Evolutionary conservation across 2,797 vertebrate species (phyloP).

Genomic region (Notoglanidium macrostoma): DNA sequence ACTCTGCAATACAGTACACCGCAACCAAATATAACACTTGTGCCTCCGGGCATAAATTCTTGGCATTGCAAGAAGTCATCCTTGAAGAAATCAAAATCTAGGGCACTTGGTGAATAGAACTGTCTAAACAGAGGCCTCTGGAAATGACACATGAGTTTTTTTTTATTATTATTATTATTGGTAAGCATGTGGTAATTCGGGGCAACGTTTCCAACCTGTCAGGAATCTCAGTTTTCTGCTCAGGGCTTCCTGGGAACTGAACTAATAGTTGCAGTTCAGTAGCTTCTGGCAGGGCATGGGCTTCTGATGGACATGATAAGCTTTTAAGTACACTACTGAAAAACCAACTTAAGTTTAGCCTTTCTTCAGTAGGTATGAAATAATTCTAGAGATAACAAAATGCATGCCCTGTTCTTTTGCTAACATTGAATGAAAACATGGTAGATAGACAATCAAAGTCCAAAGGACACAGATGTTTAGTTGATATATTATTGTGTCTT

Average conservation of each 20-base stretch:
- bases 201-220: conserved; percentile 19
- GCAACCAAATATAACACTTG: conserved; percentile 70
- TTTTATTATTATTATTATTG: conserved; percentile 29
- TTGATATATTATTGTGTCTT: background rate
- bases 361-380: too few relatives aligned
- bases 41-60: conserved; percentile 68
- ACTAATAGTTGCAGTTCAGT: background rate
- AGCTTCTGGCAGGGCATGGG: background rate
- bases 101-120: conserved; percentile 62
- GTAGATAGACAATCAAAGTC: background rate
- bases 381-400: background rate
- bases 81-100: conserved; percentile 68
- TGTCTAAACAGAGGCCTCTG: conserved; percentile 32
- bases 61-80: conserved; percentile 64
- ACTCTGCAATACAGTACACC: conserved; percentile 60
- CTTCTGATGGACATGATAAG: background rate
- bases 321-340: background rate
- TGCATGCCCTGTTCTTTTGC: background rate
- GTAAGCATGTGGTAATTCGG: conserved; percentile 24
- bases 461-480: background rate
- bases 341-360: background rate
- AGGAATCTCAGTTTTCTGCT: conserved; percentile 17
- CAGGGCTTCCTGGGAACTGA: background rate
- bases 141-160: conserved; percentile 11
- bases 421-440: background rate